These are phyloP conservation scores for Drosophila mauritiana DNA, from an alignment of 1,140 invertebrate genomes.

Conservation along the genomic window DNA sequence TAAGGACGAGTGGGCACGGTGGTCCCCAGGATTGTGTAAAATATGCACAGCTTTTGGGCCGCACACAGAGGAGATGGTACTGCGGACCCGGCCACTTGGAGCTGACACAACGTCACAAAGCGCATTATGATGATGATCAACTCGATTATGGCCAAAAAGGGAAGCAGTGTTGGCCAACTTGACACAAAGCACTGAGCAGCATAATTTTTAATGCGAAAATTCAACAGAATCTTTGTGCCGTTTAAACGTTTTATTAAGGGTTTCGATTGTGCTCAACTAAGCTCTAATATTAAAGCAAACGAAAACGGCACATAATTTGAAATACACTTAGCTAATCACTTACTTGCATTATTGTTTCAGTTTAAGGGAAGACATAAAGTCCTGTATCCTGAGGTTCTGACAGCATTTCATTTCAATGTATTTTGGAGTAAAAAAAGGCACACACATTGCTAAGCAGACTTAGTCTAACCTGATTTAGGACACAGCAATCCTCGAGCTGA, in stretches of 20 bases:
- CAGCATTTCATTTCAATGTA: conserved; percentile 6
- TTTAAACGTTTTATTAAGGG: background rate
- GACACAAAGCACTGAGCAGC: background rate
- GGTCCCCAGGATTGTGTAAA: conserved; percentile 69
- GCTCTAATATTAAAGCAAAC: too few relatives aligned
- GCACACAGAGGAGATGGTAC: conserved; percentile 33
- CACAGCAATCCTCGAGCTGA: conserved; percentile 4
- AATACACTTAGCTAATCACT: too few relatives aligned
- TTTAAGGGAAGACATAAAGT: too few relatives aligned
- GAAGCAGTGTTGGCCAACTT: conserved; percentile 31
- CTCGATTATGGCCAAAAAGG: conserved; percentile 53
- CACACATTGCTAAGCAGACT: conserved; percentile 11
- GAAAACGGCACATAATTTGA: too few relatives aligned
- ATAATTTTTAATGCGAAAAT: background rate
- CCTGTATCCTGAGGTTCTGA: background rate
- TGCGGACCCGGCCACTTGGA: conserved; percentile 55
- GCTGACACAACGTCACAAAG: conserved; percentile 76
- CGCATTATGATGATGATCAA: conserved; percentile 77
- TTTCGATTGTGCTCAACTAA: background rate
- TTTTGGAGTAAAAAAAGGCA: background rate
- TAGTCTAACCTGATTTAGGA: conserved; percentile 35
- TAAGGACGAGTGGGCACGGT: background rate
- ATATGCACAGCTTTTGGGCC: conserved; percentile 68
- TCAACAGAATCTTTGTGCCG: background rate
- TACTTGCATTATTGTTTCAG: too few relatives aligned